Evolutionary conservation across 2,888 invertebrate species (phyloP), one percentile per base, ranked within the genome.

Genomic region (Chalcosyrphus nemorum): DNA sequence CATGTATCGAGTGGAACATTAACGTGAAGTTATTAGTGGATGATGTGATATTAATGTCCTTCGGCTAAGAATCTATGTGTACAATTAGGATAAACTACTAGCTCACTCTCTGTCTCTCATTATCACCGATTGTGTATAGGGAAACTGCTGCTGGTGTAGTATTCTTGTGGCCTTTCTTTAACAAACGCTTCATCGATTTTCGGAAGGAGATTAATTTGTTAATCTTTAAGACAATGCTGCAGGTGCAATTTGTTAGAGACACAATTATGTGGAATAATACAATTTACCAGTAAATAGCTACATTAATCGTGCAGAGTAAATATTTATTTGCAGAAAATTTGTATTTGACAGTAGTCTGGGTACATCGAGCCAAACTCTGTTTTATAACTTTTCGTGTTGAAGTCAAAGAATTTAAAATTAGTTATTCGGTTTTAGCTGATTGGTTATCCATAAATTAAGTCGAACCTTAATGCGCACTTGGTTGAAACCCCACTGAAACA

Each of bases 21-120:
- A 76, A 81, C 71, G 71, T 71, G 57, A 70, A 81, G 81, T 75
- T 81, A 81, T 81, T 81, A 81, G 81, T 81, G 56, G 75, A 75
- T 75, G 75, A 81, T 71, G 57, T 45, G 45, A 76, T 76, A 81
- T 81, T 81, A 76, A 81, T 81, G 76, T 71, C 81, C 71, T 71
- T 71, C 50, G 71, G 76, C 81, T 81, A 81, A 59, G 76, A 65
- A 81, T 76, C 43, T 59, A 59, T 35, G 11, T 13, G 24, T 29
- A 54, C 45, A 6, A 52, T 29, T 70, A 24, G 2, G 41, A 56
- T 59, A 21, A 43, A 57, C 59, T 43, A 43, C 38, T 50, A 15
- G 21, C 19, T 41, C 35, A 15, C 13, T 66, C 57, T 59, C 38
- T 15, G n/a, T n/a, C n/a, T n/a, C n/a, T n/a, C n/a, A n/a, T n/a